These are phyloP conservation scores for Amazona vittata DNA, from an alignment of 2,113 vertebrate genomes.

Conservation along the genomic window DNA sequence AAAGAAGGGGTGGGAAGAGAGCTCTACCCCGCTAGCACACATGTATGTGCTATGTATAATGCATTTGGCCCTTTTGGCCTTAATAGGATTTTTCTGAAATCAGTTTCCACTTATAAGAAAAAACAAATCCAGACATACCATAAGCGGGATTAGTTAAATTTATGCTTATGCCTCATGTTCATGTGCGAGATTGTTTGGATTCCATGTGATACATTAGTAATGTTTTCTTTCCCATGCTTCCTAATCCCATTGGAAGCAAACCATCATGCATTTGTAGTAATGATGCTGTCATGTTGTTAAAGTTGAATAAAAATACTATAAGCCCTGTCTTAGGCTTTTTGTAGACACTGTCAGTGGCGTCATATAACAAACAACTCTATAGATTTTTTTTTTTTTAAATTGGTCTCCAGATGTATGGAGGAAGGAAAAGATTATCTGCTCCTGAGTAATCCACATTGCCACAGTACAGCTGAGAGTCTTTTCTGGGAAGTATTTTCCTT, in stretches of 20 bases:
- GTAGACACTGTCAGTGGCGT: not conserved
- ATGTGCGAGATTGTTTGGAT: not conserved
- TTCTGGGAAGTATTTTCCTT: not conserved
- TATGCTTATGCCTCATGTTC: not conserved
- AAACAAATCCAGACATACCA: no score
- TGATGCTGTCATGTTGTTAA: not conserved
- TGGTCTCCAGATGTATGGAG: not conserved
- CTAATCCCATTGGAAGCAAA: not conserved
- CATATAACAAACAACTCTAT: not conserved
- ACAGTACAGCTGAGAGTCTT: not conserved
- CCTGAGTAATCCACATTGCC: not conserved
- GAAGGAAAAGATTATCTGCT: not conserved
- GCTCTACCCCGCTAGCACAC: not conserved
- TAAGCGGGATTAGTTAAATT: not conserved
- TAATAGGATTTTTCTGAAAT: not conserved
- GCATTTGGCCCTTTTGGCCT: not conserved
- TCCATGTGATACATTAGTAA: not conserved
- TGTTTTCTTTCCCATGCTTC: not conserved
- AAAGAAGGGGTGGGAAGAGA: not conserved
- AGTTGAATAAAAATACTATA: not conserved
- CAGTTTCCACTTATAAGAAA: not conserved
- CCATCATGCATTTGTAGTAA: not conserved
- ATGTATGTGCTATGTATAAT: accelerated
- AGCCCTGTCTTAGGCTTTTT: not conserved
- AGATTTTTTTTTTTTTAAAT: not conserved